phyloP scores from a whole-genome alignment of 2,888 invertebrate genomes.

The Lepidochrysops patricia region DNA sequence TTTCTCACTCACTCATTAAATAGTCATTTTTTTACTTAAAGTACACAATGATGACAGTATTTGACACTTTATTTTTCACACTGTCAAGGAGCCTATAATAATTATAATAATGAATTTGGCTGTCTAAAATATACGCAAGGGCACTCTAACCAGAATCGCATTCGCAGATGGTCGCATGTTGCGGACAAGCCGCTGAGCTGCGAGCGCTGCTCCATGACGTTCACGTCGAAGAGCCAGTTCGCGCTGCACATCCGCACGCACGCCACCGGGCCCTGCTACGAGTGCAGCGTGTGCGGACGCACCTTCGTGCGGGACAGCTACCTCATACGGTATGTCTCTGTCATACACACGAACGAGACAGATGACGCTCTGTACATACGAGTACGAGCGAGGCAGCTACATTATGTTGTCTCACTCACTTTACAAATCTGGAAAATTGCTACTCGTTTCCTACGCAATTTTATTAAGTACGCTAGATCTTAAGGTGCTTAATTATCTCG shows the following conservation, averaged over 20 bases:
- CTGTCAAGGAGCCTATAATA: too few species aligned
- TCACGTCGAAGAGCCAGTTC: conserved; percentile 84
- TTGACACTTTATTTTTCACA: too few species aligned
- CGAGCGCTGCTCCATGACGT: conserved; percentile 81
- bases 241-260: conserved; percentile 85
- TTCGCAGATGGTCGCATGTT: conserved; percentile 81
- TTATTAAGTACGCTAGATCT: too few species aligned
- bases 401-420: background rate
- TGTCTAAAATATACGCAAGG: too few species aligned
- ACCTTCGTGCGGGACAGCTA: conserved; percentile 85
- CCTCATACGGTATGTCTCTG: conserved; percentile 63
- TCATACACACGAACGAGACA: background rate
- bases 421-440: too few species aligned
- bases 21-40: too few species aligned
- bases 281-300: conserved; percentile 83
- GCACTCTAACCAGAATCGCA: background rate
- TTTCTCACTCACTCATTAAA: too few species aligned
- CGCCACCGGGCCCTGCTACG: conserved; percentile 79
- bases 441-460: too few species aligned
- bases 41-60: too few species aligned
- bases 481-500: background rate
- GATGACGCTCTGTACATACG: background rate
- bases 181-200: conserved; percentile 83
- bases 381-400: background rate
- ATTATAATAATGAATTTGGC: too few species aligned